Evolutionary conservation across 2,113 vertebrate species (phyloP).

Genomic region (Campylomormyrus numenius): DNA sequence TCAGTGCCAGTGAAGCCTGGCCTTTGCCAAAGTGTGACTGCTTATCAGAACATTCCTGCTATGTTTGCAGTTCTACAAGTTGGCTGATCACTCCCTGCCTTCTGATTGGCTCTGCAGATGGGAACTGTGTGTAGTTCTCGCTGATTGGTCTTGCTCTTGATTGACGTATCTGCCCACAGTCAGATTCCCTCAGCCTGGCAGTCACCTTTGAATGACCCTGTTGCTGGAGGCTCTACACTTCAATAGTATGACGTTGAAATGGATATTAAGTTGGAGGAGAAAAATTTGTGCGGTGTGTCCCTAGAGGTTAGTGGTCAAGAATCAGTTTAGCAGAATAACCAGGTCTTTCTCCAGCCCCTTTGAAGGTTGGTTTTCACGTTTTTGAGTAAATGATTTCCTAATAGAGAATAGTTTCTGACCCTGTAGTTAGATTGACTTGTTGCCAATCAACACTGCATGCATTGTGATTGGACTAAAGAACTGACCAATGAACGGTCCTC

Average conservation of each 20-base stretch:
- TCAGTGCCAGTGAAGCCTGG: constrained; percentile 37
- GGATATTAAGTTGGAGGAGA: background rate
- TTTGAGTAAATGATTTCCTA: background rate
- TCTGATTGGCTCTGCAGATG: constrained; percentile 35
- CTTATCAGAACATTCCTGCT: constrained; percentile 62
- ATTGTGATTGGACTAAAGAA: background rate
- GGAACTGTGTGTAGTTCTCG: background rate
- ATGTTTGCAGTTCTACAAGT: constrained; percentile 44
- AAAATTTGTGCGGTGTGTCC: background rate
- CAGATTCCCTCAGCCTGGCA: constrained; percentile 24
- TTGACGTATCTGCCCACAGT: constrained; percentile 34
- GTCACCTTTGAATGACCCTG: constrained; percentile 29
- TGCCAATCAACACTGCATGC: background rate
- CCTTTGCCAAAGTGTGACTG: constrained; percentile 41
- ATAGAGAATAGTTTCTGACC: background rate
- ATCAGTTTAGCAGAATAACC: background rate
- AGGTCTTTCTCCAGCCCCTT: background rate
- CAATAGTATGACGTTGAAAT: background rate
- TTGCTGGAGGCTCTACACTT: constrained; percentile 31
- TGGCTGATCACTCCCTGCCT: constrained; percentile 48
- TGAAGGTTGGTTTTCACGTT: background rate
- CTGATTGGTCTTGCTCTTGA: constrained; percentile 46
- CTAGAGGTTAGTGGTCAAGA: background rate
- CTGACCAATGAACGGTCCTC: background rate
- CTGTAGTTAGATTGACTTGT: background rate